Conservation (phyloP, 1,140 invertebrate genomes). For the Capitella teleta region DNA sequence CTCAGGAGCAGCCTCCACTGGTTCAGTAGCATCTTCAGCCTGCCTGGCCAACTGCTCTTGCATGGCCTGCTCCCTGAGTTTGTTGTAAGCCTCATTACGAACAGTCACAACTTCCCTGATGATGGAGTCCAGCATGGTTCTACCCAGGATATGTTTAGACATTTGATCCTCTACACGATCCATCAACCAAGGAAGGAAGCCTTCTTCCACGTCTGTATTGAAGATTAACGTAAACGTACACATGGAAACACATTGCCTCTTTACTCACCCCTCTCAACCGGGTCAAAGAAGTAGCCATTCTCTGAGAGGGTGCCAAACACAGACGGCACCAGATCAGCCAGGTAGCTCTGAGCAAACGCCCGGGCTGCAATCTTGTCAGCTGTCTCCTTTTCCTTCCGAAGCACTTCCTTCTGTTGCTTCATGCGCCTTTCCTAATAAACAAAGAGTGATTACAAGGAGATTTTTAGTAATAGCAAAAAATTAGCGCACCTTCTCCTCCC, state of each 20-base stretch:
- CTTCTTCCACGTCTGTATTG: conserved; percentile 55
- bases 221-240: too few species aligned
- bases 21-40: too few species aligned
- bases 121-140: conserved; percentile 59
- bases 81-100: not conserved
- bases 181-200: conserved; percentile 78
- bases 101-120: conserved; percentile 27
- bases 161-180: conserved; percentile 67
- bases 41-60: too few species aligned
- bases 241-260: too few species aligned
- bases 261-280: conserved; percentile 57
- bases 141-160: conserved; percentile 62
- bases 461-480: too few species aligned
- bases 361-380: conserved; percentile 68
- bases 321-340: conserved; percentile 68
- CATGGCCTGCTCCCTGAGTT: too few species aligned
- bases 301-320: conserved; percentile 67
- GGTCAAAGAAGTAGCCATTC: conserved; percentile 62
- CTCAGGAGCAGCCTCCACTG: too few species aligned
- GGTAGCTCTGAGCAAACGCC: conserved; percentile 68
- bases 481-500: conserved; percentile 47
- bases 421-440: conserved; percentile 23
- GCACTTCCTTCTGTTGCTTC: conserved; percentile 48
- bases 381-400: conserved; percentile 55
- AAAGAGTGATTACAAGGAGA: too few species aligned